A percentile compares a stretch with the other conserved stretches of the same genome.
phyloP scores from a whole-genome alignment of 1,140 invertebrate genomes.

The Drosophila obscura region DNA sequence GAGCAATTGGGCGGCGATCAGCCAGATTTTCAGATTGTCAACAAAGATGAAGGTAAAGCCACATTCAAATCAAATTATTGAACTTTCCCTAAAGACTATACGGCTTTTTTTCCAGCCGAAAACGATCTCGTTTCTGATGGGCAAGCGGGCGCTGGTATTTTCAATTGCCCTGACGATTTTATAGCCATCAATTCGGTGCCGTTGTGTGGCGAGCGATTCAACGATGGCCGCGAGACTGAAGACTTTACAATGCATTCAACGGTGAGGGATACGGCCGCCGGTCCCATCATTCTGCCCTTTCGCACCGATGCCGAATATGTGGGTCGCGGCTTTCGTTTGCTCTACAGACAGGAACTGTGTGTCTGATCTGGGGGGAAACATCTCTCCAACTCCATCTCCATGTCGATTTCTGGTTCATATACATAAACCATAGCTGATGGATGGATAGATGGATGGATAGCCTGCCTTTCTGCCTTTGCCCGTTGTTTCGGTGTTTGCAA shows the following conservation, averaged over 20 bases:
- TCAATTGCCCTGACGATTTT: constrained; percentile 90
- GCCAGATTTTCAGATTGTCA: constrained; percentile 87
- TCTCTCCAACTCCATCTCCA: constrained; percentile 6
- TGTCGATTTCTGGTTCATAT: constrained; percentile 21
- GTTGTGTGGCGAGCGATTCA: constrained; percentile 89
- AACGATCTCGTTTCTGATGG: constrained; percentile 85
- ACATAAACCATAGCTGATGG: too few relatives aligned
- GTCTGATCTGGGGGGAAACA: constrained; percentile 35
- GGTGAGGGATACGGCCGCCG: constrained; percentile 86
- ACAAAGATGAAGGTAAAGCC: constrained; percentile 85
- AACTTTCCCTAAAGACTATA: too few relatives aligned
- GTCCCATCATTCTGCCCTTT: constrained; percentile 85
- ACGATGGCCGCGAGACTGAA: constrained; percentile 86
- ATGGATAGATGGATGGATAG: constrained; percentile 4
- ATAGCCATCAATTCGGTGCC: constrained; percentile 88
- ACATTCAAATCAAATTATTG: too few relatives aligned
- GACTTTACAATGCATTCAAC: constrained; percentile 88
- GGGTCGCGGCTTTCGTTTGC: constrained; percentile 85
- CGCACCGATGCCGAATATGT: constrained; percentile 84
- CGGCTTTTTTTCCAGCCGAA: constrained; percentile 62
- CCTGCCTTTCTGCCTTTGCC: too few relatives aligned
- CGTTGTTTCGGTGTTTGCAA: background rate
- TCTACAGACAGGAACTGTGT: constrained; percentile 86
- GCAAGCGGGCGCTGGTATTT: constrained; percentile 89
- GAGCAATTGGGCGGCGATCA: constrained; percentile 84